These are phyloP conservation scores for Arctocebus calabarensis DNA, from an alignment of 2,797 vertebrate genomes.

Conservation along the genomic window DNA sequence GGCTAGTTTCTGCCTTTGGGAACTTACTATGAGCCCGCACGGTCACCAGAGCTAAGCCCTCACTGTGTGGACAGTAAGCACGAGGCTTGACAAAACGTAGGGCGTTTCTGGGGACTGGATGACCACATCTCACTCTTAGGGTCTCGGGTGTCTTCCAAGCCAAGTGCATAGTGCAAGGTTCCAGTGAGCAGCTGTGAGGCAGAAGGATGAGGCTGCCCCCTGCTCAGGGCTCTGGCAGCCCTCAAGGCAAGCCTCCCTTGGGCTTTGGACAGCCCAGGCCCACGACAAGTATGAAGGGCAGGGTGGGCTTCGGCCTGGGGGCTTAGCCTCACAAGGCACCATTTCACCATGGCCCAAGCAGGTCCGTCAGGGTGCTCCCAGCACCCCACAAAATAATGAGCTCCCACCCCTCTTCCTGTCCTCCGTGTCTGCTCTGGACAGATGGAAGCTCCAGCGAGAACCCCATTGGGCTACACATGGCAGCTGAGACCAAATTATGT, in stretches of 20 bases:
- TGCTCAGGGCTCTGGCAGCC: not conserved
- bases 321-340: not conserved
- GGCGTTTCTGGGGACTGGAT: too few relatives aligned
- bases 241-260: too few relatives aligned
- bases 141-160: not conserved
- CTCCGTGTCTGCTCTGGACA: not conserved
- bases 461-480: too few relatives aligned
- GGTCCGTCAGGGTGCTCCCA: not conserved
- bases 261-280: not conserved
- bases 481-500: not conserved
- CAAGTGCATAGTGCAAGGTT: not conserved
- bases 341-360: not conserved
- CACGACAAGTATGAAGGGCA: fast-evolving
- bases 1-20: not conserved
- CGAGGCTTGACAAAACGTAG: not conserved
- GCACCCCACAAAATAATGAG: fast-evolving
- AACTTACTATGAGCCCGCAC: too few relatives aligned
- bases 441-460: fast-evolving
- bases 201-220: not conserved
- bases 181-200: not conserved
- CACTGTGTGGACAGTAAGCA: not conserved
- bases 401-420: fast-evolving
- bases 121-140: not conserved
- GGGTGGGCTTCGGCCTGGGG: not conserved
- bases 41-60: not conserved